A percentile compares a stretch with the other conserved stretches of the same genome.
phyloP scores from a whole-genome alignment of 2,113 vertebrate species.

The Alosa alosa region DNA sequence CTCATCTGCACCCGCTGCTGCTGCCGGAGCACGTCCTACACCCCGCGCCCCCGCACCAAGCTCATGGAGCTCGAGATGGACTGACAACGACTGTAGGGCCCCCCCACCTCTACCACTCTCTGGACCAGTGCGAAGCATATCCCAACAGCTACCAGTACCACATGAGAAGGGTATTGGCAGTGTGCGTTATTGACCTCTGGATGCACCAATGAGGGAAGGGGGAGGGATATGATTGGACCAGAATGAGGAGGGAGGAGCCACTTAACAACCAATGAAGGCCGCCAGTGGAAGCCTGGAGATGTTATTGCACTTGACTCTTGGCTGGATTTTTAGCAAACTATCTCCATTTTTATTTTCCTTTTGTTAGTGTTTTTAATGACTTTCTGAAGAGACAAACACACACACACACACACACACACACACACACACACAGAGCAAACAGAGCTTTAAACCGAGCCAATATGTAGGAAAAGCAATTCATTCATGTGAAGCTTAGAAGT shows the following conservation, averaged over 20 bases:
- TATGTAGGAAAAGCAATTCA: neutral
- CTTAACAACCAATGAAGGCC: neutral
- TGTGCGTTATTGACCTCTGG: neutral
- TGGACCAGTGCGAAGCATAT: neutral
- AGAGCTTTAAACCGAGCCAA: neutral
- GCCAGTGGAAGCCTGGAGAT: neutral
- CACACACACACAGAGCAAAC: neutral
- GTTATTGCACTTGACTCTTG: constrained; percentile 11
- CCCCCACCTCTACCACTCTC: neutral
- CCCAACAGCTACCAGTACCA: neutral
- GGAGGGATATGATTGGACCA: constrained; percentile 8
- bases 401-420: neutral
- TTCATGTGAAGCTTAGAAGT: neutral
- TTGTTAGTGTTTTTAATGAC: neutral
- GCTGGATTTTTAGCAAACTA: neutral
- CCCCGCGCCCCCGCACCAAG: constrained; percentile 77
- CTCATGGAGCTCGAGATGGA: constrained; percentile 94
- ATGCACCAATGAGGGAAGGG: neutral
- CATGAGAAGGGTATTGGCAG: neutral
- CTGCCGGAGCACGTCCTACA: constrained; percentile 82
- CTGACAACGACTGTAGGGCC: constrained; percentile 66
- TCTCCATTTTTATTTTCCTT: neutral
- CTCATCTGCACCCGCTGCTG: constrained; percentile 88
- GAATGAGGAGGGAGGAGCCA: neutral
- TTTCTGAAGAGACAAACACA: neutral